Evolutionary conservation across 37 sponge, comb jelly and placozoan genomes (phyloP).

Genomic region (Cliona cf. orientalis): DNA sequence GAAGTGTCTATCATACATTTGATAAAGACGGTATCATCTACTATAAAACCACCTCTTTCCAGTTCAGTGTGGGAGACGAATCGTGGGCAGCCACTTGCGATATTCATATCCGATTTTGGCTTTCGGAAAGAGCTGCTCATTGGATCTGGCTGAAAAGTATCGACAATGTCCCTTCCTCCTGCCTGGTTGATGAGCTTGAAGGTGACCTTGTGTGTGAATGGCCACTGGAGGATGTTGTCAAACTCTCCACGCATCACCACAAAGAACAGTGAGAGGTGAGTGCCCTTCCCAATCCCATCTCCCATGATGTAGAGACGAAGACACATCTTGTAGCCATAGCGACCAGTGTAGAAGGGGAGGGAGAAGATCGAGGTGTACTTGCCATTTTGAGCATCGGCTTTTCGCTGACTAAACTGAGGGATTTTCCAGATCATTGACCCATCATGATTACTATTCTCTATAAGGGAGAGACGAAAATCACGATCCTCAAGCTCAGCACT

Average conservation of each 20-base stretch:
- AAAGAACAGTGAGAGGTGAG: conserved; percentile 80
- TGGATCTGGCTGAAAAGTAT: conserved; percentile 85
- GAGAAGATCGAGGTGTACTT: conserved; percentile 83
- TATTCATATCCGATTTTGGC: conserved; percentile 82
- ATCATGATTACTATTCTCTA: conserved; percentile 68
- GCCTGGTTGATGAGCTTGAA: conserved; percentile 77
- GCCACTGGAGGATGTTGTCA: conserved; percentile 85
- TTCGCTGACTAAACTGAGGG: conserved; percentile 69
- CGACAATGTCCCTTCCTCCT: conserved; percentile 56
- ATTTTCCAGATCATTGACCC: conserved; percentile 84
- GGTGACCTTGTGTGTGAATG: conserved; percentile 76
- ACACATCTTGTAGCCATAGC: conserved; percentile 91
- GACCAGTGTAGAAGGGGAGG: conserved; percentile 76
- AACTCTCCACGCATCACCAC: conserved; percentile 85
- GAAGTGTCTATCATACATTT: conserved; percentile 55
- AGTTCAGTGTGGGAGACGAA: conserved; percentile 59
- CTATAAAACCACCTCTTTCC: conserved; percentile 53
- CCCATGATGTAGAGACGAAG: conserved; percentile 79
- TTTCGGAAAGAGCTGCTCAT: conserved; percentile 73
- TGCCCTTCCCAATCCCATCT: conserved; percentile 79
- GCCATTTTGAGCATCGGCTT: conserved; percentile 66
- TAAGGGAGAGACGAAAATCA: conserved; percentile 74
- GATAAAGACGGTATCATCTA: conserved; percentile 75
- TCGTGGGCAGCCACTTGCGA: conserved; percentile 76
- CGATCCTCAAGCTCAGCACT: conserved; percentile 67